Evolutionary conservation across 2,888 invertebrate genomes (phyloP).

Genomic region (Alcis repandata): DNA sequence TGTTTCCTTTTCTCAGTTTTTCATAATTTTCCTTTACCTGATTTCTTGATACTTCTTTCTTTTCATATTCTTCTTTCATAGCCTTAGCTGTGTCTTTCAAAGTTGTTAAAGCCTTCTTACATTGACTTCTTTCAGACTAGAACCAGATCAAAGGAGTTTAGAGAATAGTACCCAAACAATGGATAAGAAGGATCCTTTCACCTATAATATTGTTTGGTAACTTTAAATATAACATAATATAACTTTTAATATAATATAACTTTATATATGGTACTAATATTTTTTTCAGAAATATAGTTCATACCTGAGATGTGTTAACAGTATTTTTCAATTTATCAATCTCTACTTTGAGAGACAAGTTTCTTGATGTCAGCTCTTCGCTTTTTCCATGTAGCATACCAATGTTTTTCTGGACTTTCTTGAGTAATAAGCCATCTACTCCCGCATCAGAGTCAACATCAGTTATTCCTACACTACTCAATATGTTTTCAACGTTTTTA

Average conservation of each 20-base stretch:
- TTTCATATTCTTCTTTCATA: conserved; percentile 78
- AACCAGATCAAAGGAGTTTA: conserved; percentile 41
- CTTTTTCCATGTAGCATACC: conserved; percentile 68
- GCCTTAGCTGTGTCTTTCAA: conserved; percentile 74
- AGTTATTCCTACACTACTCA: conserved; percentile 70
- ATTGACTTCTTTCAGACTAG: conserved; percentile 74
- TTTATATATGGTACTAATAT: neutral
- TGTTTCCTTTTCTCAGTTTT: conserved; percentile 81
- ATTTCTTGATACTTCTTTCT: conserved; percentile 87
- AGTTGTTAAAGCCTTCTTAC: conserved; percentile 65
- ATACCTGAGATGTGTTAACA: conserved; percentile 64
- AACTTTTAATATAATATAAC: too few relatives aligned
- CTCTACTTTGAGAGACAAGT: conserved; percentile 72
- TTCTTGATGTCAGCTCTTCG: conserved; percentile 77
- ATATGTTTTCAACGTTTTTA: conserved; percentile 71
- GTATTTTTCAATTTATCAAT: conserved; percentile 70
- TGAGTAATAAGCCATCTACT: conserved; percentile 63
- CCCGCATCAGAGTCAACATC: conserved; percentile 62
- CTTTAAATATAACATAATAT: too few relatives aligned
- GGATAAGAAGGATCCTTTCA: neutral
- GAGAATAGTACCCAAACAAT: neutral
- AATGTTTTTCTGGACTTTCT: conserved; percentile 73
- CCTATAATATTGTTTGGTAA: too few relatives aligned
- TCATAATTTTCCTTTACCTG: conserved; percentile 89
- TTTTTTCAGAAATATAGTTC: conserved; percentile 23